Evolutionary conservation across 2,888 invertebrate species (phyloP).

Genomic region (Hypsopygia costalis): DNA sequence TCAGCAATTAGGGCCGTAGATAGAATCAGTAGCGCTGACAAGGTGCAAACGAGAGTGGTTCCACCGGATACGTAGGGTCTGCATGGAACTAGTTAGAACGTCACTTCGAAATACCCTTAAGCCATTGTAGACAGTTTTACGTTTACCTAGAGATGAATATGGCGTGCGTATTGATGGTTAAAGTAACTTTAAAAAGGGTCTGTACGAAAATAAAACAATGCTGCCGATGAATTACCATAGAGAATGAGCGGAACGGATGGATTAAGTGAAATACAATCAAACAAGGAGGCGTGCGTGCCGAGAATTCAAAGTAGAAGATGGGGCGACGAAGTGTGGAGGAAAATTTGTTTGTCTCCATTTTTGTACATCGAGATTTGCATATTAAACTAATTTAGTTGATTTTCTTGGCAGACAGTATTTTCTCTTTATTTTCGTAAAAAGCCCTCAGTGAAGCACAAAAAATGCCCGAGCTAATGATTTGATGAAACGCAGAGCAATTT

Average conservation of each 20-base stretch:
- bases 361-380: conserved; percentile 29
- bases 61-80: conserved; percentile 60
- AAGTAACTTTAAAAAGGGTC: conserved; percentile 29
- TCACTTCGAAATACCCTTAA: conserved; percentile 25
- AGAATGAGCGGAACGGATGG: conserved; percentile 72
- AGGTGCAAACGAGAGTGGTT: conserved; percentile 77
- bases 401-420: conserved; percentile 20
- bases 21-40: conserved; percentile 77
- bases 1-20: conserved; percentile 73
- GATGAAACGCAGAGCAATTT: neutral
- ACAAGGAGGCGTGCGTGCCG: conserved; percentile 59
- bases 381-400: conserved; percentile 25
- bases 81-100: conserved; percentile 28
- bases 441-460: neutral
- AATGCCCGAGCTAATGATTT: neutral
- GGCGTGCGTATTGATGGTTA: conserved; percentile 25
- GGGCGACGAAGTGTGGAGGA: conserved; percentile 33
- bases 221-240: conserved; percentile 71
- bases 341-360: conserved; percentile 44
- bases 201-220: conserved; percentile 70
- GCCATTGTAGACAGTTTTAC: conserved; percentile 32
- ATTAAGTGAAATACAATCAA: conserved; percentile 75
- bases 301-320: conserved; percentile 47
- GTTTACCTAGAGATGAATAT: conserved; percentile 31
- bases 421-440: conserved; percentile 11